Conservation (phyloP, 2,888 invertebrate genomes). For the Eupithecia dodoneata region DNA sequence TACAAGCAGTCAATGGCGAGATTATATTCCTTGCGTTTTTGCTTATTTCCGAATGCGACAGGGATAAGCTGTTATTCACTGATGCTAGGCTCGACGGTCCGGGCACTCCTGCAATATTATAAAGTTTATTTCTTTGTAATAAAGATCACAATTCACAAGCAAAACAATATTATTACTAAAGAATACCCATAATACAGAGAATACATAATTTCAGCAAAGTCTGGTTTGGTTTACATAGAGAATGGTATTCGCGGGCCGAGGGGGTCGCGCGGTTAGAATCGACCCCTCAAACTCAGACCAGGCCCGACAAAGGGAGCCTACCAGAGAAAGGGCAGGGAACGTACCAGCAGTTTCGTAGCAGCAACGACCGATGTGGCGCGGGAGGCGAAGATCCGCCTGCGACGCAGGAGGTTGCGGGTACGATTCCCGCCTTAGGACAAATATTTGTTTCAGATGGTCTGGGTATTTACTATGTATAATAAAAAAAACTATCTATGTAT, state of each 20-base stretch:
- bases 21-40: conserved; percentile 69
- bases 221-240: not conserved
- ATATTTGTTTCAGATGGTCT: no score
- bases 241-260: not conserved
- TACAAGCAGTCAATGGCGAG: conserved; percentile 83
- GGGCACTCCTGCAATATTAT: conserved; percentile 47
- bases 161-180: not conserved
- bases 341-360: not conserved
- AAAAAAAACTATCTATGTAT: no score
- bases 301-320: not conserved
- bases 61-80: conserved; percentile 65
- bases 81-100: conserved; percentile 72
- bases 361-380: not conserved
- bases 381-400: no score
- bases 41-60: conserved; percentile 77
- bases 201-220: not conserved
- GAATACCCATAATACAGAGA: no score
- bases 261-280: not conserved
- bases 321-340: not conserved
- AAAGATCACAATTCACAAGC: not conserved
- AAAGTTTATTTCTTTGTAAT: not conserved
- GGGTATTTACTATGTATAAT: no score
- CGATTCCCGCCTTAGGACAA: no score
- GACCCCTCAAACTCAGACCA: not conserved
- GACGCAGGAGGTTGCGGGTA: no score